These are phyloP conservation scores for Rhyacichthys aspro DNA, from an alignment of 2,797 vertebrate genomes.

Conservation along the genomic window DNA sequence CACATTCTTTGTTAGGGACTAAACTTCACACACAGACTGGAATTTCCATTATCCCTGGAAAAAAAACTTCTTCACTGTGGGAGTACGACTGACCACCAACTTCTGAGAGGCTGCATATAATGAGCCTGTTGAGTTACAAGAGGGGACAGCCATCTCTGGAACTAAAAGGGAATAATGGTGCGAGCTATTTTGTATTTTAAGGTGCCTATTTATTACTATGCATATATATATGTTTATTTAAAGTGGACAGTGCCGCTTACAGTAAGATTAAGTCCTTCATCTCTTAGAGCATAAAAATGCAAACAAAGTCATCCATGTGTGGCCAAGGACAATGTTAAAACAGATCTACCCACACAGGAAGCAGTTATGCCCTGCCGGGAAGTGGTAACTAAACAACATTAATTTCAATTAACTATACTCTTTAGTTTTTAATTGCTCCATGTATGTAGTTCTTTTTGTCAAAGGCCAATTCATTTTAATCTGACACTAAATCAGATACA, in stretches of 20 bases:
- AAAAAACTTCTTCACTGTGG: slow-evolving; percentile 31
- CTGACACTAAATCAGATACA: no score
- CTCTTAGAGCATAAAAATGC: slow-evolving; percentile 27
- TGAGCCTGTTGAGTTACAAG: slow-evolving; percentile 20
- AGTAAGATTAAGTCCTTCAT: slow-evolving; percentile 2
- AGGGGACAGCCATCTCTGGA: slow-evolving; percentile 1
- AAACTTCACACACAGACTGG: slow-evolving; percentile 58
- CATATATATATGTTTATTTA: neutral
- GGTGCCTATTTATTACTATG: neutral
- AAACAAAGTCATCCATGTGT: slow-evolving; percentile 36
- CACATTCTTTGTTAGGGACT: slow-evolving; percentile 43
- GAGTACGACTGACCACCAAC: slow-evolving; percentile 41
- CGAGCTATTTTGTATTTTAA: neutral
- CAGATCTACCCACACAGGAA: neutral
- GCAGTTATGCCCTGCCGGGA: no score
- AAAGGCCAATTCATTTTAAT: no score
- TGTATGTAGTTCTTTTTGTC: no score
- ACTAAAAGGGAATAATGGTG: neutral
- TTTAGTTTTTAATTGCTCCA: no score
- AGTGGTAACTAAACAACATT: neutral
- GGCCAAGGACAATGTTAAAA: slow-evolving; percentile 27
- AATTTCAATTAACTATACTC: neutral
- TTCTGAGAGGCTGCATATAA: slow-evolving; percentile 31
- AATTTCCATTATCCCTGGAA: slow-evolving; percentile 57
- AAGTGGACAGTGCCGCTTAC: neutral